Base-by-base conservation (phyloP, 2,888 invertebrate genomes). In the Stegana nigrithorax region DNA sequence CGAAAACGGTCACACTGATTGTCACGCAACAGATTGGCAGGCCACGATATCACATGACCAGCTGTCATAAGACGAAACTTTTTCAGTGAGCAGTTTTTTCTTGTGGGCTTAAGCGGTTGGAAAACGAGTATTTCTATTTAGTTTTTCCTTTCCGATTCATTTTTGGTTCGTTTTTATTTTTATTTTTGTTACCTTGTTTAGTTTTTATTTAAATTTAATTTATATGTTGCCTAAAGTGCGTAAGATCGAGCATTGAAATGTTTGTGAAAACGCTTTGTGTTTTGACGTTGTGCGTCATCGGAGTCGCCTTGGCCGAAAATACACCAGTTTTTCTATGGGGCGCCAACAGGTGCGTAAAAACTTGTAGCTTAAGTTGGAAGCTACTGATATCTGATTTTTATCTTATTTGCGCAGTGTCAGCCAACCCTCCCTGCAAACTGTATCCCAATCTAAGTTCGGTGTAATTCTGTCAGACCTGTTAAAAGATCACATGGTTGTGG, bases 281-380 rank as follows among this genome's bases (percentile, higher is more conserved):
- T 69, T 70, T 77, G 67, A 65, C 70, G 21, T 61, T 80, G 67
- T 80, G 80, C 69, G 72, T 83, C 66, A 70, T 83, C 67, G 75
- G 81, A 63, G 72, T 78, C 60, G 72, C 79, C 62, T 64, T 74
- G 66, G 81, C 81, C 14, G 87, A 86, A 61, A 85, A 87, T 67
- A 88, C 89, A 39, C 90, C 91, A 67, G 89, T 89, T 51, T 87
- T 88, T 68, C 71, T 91, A 64, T 91, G 90, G 90, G 89, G 88
- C 27, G 73, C 73, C 65, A 69, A 76, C 72, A 83, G 82, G 85
- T 85, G 75, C 66, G 82, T 76, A 50, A 12, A 42, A 45, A 55
- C 51, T 29, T 44, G 19, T 36, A 25, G 14, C 14, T n/a, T n/a
- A n/a, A n/a, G n/a, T n/a, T n/a, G n/a, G n/a, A n/a, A n/a, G n/a